Evolutionary conservation across 2,797 vertebrate genomes (phyloP), one percentile per base, ranked within the genome.

Genomic region (Choloepus didactylus): DNA sequence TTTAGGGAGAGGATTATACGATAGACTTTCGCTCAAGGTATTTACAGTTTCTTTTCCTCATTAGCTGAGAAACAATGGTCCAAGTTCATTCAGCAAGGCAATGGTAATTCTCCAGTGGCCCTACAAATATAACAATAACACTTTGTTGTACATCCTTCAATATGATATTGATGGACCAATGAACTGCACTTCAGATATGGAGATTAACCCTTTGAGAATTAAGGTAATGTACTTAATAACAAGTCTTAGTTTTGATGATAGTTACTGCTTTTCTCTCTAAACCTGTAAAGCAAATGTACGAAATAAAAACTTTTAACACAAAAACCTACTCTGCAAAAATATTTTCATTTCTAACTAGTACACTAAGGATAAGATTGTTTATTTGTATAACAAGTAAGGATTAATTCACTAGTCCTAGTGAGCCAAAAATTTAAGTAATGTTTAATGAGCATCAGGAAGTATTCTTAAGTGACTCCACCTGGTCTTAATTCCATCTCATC

Each of bases 51-150:
- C 25, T 97, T 95, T 89, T 96, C 70, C 3, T 95, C 27, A 44
- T 75, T 97, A 99, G 99, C 98, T 99, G 19, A 98, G 99, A 94
- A 99, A 99, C 98, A 99, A 98, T 0, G 99, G 99, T 1, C 99
- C 99, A 29, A 99, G 99, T 93, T 99, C 99, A 0, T 98, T 99
- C 98, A 99, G 99, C 92, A 99, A 99, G 95, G 99, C 99, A 16
- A 98, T 99, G 87, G 97, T 99, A 92, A 98, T 98, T 38, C 98
- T 99, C 31, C 97, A 99, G 46, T 99, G 99, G 99, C 99, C 99
- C 0, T 99, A 99, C 97, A 99, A 97, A 66, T 99, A 98, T 0
- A 99, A 98, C 89, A 99, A 99, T 73, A 98, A 98, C 79, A 99
- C 99, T 0, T 97, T 99, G 92, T 96, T 99, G 93, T 99, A 99